Evolutionary conservation across 2,888 invertebrate species (phyloP), one percentile per base, ranked within the genome.

Genomic region (Sepioteuthis lessoniana): DNA sequence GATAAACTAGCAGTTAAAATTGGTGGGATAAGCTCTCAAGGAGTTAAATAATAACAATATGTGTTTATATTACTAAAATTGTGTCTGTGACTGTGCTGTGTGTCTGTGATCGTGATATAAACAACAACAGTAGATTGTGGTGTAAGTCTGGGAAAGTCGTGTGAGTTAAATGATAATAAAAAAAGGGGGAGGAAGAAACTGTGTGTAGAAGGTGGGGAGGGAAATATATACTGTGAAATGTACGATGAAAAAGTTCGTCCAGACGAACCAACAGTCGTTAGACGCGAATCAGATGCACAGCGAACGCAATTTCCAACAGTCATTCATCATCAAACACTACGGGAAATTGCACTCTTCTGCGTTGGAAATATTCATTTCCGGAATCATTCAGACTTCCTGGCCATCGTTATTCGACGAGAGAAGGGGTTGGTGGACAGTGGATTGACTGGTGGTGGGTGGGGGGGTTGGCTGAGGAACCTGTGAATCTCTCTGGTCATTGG

Each of bases 301-400:
- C 76, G n/a, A 76, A 76, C 76, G 76, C 76, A 76, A 76, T 76
- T 76, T 76, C 76, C 76, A 76, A 76, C n/a, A 76, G 76, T 35
- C 76, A 76, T 76, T 76, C 76, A 76, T 76, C 76, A 76, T 76
- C 76, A 76, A 76, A 76, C 76, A n/a, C 35, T 25, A 76, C 76
- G 35, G 76, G 76, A 76, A 76, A 76, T 76, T 76, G 76, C 76
- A 76, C 76, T 76, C 76, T 76, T 76, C 76, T 76, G 76, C 76
- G 76, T 76, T 76, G 76, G 76, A 76, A n/a, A 76, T 76, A 16
- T 76, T 35, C 76, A 76, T 76, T 76, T 76, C 76, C 76, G 76
- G 76, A n/a, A 76, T 76, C 76, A 76, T 76, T 35, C n/a, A 35
- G 76, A 76, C 76, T 76, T 76, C 76, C 76, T 76, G 76, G 76